Conservation (phyloP, 2,888 invertebrate genomes). For the Lysandra bellargus region DNA sequence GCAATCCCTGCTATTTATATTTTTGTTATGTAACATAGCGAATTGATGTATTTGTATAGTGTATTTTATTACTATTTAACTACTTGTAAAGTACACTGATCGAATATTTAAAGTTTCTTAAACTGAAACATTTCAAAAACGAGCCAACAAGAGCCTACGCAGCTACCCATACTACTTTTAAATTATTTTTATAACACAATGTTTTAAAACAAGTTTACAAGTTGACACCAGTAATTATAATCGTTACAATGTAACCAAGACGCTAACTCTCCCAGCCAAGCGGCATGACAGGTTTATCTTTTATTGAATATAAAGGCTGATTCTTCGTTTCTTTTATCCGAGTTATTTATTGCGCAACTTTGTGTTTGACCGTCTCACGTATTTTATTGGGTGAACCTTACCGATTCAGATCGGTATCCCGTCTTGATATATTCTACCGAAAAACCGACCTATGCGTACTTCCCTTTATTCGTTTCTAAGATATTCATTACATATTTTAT, state of each 20-base stretch:
- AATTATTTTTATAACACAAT: too few species aligned
- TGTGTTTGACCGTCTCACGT: conserved; percentile 80
- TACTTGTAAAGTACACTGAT: too few species aligned
- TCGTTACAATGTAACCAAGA: not conserved
- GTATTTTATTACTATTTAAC: not conserved
- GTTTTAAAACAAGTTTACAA: too few species aligned
- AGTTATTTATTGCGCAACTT: conserved; percentile 79
- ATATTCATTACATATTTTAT: conserved; percentile 23
- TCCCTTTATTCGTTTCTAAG: not conserved
- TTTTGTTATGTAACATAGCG: not conserved
- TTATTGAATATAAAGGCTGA: conserved; percentile 77
- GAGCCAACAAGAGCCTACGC: too few species aligned
- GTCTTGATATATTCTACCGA: conserved; percentile 61
- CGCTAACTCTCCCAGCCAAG: not conserved
- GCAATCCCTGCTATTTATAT: not conserved
- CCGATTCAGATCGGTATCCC: conserved; percentile 77
- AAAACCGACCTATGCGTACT: conserved; percentile 19
- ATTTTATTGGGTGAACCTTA: conserved; percentile 77
- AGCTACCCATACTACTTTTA: too few species aligned
- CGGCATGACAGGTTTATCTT: conserved; percentile 69
- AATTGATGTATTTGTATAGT: not conserved
- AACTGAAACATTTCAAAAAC: too few species aligned
- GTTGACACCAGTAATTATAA: not conserved
- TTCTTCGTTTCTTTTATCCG: conserved; percentile 75
- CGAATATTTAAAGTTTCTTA: too few species aligned